These are phyloP conservation scores for Linyphia triangularis DNA, from an alignment of 2,888 invertebrate genomes.

Conservation along the genomic window DNA sequence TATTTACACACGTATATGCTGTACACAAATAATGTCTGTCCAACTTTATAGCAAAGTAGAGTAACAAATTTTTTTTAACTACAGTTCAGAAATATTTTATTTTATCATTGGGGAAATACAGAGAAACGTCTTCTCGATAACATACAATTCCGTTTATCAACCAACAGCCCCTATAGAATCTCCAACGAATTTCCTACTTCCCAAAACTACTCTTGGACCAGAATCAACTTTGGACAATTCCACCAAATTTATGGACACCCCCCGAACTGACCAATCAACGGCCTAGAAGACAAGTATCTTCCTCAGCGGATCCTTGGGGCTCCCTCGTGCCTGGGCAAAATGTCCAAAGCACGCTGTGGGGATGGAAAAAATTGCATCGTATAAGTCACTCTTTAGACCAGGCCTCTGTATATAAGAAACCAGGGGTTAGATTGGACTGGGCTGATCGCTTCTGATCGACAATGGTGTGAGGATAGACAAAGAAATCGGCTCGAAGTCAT, in stretches of 20 bases:
- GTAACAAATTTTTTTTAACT: no score
- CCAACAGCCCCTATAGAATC: neutral
- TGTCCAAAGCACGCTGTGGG: conserved; percentile 36
- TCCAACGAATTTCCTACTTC: neutral
- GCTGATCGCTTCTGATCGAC: neutral
- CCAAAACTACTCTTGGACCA: neutral
- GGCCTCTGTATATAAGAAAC: conserved; percentile 5
- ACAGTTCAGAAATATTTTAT: no score
- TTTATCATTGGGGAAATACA: neutral
- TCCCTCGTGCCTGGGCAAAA: conserved; percentile 14
- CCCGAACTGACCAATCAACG: conserved; percentile 38
- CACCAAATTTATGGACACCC: conserved; percentile 46
- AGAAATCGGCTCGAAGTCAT: neutral
- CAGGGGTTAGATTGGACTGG: conserved; percentile 12
- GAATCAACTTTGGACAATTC: conserved; percentile 18
- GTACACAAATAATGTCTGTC: no score
- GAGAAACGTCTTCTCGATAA: neutral
- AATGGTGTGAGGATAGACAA: conserved; percentile 10
- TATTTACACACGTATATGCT: no score
- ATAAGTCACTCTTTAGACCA: conserved; percentile 30
- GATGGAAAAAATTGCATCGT: conserved; percentile 31
- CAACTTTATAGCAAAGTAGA: no score
- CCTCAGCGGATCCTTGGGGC: conserved; percentile 8
- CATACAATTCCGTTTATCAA: neutral
- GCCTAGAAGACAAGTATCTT: conserved; percentile 44